Evolutionary conservation across 1,140 invertebrate species (phyloP), one percentile per base, ranked within the genome.

Genomic region (Neodiprion virginianus): DNA sequence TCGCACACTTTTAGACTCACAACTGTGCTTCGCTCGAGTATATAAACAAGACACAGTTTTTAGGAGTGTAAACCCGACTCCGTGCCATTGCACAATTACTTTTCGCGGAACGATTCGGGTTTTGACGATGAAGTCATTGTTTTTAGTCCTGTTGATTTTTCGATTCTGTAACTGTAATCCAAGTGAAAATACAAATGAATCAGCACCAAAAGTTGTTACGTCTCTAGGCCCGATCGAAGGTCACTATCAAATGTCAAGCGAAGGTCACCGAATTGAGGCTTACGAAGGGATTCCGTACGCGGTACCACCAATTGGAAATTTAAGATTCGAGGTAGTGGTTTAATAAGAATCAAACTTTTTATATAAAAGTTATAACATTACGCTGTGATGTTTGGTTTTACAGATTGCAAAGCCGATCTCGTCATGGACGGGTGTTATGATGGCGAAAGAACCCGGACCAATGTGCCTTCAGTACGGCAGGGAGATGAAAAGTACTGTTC

Each of bases 251-350:
- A 47, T 73, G 28, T 87, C 88, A 7, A 75, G 79, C 50, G 78
- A 88, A 69, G 86, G 87, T 14, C 81, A 78, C 78, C 76, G 75
- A 14, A 89, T 90, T 40, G 87, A 91, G 72, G 88, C 89, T 8
- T 93, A 91, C 75, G 85, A 91, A 75, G 90, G 91, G 11, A 89
- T 93, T 71, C 92, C 92, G 11, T 93, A 91, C 78, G 92, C 92
- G 4, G 79, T 89, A 76, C 90, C 92, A 65, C 92, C 92, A 12
- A 75, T 90, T 12, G 88, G 89, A 72, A 84, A 90, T 74, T 81
- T 91, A 50, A 84, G 92, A 76, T 93, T 93, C 79, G 85, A 87
- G 82, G 89, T 92, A 89, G 80, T 84, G 83, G 28, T 40, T 40
- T 40, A 40, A 40, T 40, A 5, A 40, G 5, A 3, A 40, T 40